Evolutionary conservation across 2,113 vertebrate species (phyloP).

Genomic region (Neodon shergylaensis): DNA sequence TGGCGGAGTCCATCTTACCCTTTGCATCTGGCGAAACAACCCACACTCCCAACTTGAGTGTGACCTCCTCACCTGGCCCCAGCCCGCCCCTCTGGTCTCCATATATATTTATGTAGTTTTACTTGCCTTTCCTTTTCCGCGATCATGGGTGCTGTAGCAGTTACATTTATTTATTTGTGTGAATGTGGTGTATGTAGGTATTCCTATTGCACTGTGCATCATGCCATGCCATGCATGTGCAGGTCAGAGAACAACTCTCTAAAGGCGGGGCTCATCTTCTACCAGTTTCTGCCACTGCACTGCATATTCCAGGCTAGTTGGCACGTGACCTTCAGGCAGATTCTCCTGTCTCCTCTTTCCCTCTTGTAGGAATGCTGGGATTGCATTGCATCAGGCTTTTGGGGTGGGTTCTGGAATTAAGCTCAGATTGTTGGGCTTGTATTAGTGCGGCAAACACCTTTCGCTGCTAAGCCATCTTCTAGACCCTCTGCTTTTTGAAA

Average conservation of each 20-base stretch:
- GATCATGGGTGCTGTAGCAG: background rate
- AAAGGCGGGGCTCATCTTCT: background rate
- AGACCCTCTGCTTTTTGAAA: background rate
- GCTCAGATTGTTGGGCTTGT: background rate
- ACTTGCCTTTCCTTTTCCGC: background rate
- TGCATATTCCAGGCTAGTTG: background rate
- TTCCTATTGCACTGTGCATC: too few relatives aligned
- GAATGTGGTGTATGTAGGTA: background rate
- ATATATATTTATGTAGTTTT: background rate
- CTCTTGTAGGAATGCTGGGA: background rate
- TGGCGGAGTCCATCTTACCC: background rate
- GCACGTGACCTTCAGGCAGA: background rate
- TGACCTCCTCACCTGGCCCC: background rate
- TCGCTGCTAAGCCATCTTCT: background rate
- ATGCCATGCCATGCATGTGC: too few relatives aligned
- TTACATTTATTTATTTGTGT: background rate
- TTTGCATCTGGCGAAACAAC: background rate
- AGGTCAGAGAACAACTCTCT: background rate
- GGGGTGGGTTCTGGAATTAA: background rate
- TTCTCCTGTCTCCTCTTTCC: background rate
- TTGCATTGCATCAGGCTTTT: background rate
- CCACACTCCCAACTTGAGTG: background rate
- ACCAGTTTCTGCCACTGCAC: background rate
- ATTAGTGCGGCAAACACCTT: background rate
- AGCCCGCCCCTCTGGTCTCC: background rate